Evolutionary conservation across 1,140 invertebrate species (phyloP), one percentile per base, ranked within the genome.

Genomic region (Papilio helenus): DNA sequence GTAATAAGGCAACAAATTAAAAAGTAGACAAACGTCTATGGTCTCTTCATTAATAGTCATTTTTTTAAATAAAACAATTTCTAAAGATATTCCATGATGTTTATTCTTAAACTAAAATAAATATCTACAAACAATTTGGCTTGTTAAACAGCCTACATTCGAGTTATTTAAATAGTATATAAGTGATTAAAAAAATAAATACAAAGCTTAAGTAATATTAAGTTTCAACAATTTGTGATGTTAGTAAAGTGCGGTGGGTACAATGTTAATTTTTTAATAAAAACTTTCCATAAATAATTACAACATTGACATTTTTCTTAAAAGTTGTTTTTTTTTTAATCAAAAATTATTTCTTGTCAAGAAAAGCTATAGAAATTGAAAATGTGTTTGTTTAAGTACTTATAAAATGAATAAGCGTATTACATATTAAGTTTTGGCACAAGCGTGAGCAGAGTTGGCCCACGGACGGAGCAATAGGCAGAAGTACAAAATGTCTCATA

Each of bases 61-160:
- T 10, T n/a, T 2, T 65, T 68, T 71, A 3, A 81, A 77, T 81
- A 79, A 81, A 81, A 81, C 71, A 16, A 39, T 8, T 65, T 29
- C 2, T 12, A 8, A 65, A 65, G 26, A 29, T 61, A 20, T 61
- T 65, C 29, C 20, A 23, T 61, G 55, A 7, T 34, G 23, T 65
- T 14, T 61, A 26, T 29, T 29, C 12, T 65, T 81, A 73, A 68
- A 79, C 34, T 26, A 68, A 39, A 74, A 81, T 81, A 81, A 81
- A 81, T 81, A 68, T 65, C 10, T 65, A 29, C 14, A 26, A 65
- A 79, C 68, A 73, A 72, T 61, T 78, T 73, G 80, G 76, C 76
- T 44, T 81, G 80, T 78, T 74, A 71, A 39, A 81, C 80, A 81
- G 76, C 34, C 49, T 26, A 61, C 58, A 26, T 26, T 61, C 10